Base-by-base conservation (phyloP, 2,888 invertebrate genomes). In the Drosophila sordidula region DNA sequence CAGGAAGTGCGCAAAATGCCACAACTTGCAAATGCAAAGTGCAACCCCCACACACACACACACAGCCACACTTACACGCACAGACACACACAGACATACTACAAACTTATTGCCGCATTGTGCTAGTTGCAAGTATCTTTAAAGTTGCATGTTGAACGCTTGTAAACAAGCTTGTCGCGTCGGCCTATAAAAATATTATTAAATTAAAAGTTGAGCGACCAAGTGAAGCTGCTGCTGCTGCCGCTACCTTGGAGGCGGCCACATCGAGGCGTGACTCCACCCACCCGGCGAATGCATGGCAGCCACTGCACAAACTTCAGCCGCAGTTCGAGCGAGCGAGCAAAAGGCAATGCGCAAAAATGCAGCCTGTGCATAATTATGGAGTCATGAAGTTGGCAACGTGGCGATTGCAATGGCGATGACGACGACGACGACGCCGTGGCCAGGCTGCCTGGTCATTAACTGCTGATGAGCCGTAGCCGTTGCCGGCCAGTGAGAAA, bases 1-100 rank as follows among this genome's bases (percentile, higher is more conserved):
- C 91, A 91, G 90, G 91, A 90, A 90, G 91, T 90, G 91, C 91
- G 91, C 90, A 89, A 91, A 91, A 89, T 90, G 90, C 90, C 89
- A 89, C 84, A 87, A 75, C 87, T 75, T 63, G 70, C 70, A 61
- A 68, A 74, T 74, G 70, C 74, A 75, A 79, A 69, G 59, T 75
- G 75, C 64, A 72, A 59, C 57, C 75, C 73, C 42, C 77, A 41
- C 70, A 69, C 6, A 34, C 26, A 39, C 29, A 51, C 18, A 39
- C 26, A 56, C 9, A 47, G 16, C 42, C 34, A 38, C 39, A 47
- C 29, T 32, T 22, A 63, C 11, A 42, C 32, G 46, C 6, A 54
- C 6, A 50, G 6, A 41, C 22, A 50, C 12, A 36, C 42, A 46
- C n/a, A 11, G 9, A 12, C 18, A 29, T 9, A 29, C 29, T 29